phyloP scores from a whole-genome alignment of 2,888 invertebrate species.

The Physocephala rufipes region DNA sequence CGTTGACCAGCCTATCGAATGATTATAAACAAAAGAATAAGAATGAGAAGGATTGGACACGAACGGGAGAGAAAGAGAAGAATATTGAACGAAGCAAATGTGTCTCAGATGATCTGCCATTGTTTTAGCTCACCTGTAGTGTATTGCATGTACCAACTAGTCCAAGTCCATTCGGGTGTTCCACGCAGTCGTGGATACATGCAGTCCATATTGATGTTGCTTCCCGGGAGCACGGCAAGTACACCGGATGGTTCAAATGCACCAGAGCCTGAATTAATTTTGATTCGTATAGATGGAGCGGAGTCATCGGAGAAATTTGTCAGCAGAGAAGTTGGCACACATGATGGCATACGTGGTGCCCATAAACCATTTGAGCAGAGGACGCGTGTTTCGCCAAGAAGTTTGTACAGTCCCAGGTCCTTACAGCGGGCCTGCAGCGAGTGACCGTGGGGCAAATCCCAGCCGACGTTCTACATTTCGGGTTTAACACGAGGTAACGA shows the following conservation, averaged over 20 bases:
- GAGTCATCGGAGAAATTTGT: slow-evolving; percentile 89
- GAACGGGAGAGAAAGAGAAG: background rate
- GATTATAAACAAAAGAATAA: background rate
- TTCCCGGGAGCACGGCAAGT: slow-evolving; percentile 80
- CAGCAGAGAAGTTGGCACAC: slow-evolving; percentile 85
- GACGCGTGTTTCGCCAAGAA: slow-evolving; percentile 79
- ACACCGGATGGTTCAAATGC: slow-evolving; percentile 82
- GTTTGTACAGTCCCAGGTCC: slow-evolving; percentile 84
- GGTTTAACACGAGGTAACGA: slow-evolving; percentile 3
- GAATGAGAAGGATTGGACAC: background rate
- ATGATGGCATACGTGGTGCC: slow-evolving; percentile 80
- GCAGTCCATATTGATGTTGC: slow-evolving; percentile 82
- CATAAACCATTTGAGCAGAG: slow-evolving; percentile 85
- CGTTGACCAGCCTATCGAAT: slow-evolving; percentile 62
- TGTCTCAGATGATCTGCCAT: too few species aligned
- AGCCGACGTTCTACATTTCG: slow-evolving; percentile 68
- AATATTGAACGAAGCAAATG: too few species aligned
- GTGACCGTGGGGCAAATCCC: slow-evolving; percentile 81
- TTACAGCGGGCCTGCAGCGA: slow-evolving; percentile 79
- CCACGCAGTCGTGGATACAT: slow-evolving; percentile 79
- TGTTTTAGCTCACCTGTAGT: slow-evolving; percentile 71
- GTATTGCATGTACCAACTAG: slow-evolving; percentile 80
- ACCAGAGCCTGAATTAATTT: slow-evolving; percentile 80
- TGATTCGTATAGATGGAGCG: slow-evolving; percentile 82
- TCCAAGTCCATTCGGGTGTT: slow-evolving; percentile 90